phyloP scores from a whole-genome alignment of 2,888 invertebrate genomes.

The Danaus chrysippus region DNA sequence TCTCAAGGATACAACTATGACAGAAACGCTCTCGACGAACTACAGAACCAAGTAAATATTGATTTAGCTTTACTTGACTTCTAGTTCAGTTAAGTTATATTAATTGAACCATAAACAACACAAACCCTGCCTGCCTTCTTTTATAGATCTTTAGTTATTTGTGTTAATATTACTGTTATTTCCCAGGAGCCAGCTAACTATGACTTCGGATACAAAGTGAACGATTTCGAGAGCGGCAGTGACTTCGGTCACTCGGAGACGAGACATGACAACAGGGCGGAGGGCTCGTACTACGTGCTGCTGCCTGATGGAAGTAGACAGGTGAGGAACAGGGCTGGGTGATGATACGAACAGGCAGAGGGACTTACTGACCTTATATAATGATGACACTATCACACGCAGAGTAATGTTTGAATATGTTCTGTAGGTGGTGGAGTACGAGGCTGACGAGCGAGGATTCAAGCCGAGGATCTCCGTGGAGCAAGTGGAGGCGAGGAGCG shows the following conservation, averaged over 20 bases:
- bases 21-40: constrained; percentile 53
- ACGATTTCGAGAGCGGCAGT: constrained; percentile 76
- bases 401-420: too few species aligned
- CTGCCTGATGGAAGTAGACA: constrained; percentile 82
- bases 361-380: too few species aligned
- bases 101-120: too few species aligned
- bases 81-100: too few species aligned
- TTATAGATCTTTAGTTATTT: too few species aligned
- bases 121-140: too few species aligned
- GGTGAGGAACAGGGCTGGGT: constrained; percentile 80
- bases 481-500: constrained; percentile 46
- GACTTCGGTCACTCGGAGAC: constrained; percentile 83
- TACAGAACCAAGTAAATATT: constrained; percentile 50
- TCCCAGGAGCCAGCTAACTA: constrained; percentile 74
- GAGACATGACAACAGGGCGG: constrained; percentile 81
- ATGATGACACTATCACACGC: too few species aligned
- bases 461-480: constrained; percentile 81
- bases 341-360: too few species aligned
- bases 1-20: constrained; percentile 54
- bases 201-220: constrained; percentile 82
- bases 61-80: too few species aligned
- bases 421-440: too few species aligned
- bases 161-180: too few species aligned
- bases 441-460: constrained; percentile 82
- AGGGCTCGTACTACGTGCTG: constrained; percentile 82